phyloP scores from a whole-genome alignment of 2,888 invertebrate genomes.

The Standfussiana lucernea region DNA sequence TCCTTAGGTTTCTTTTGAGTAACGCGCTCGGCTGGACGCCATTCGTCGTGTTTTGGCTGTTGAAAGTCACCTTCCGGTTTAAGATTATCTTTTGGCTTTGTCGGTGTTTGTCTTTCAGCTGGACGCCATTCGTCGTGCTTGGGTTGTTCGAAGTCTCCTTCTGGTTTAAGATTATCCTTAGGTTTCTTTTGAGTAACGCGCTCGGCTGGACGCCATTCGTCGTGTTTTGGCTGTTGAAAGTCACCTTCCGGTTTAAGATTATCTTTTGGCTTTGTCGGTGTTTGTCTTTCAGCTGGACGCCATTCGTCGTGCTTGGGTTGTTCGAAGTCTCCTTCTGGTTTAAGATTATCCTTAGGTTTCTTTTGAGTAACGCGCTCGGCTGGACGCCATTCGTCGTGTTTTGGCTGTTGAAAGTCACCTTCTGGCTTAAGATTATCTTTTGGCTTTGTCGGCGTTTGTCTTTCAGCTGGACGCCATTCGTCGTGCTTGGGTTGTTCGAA shows the following conservation, averaged over 20 bases:
- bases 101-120: conserved; percentile 73
- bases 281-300: conserved; percentile 82
- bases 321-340: conserved; percentile 90
- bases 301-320: conserved; percentile 76
- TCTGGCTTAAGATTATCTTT: conserved; percentile 89
- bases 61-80: conserved; percentile 65
- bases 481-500: conserved; percentile 85
- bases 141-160: conserved; percentile 80
- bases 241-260: conserved; percentile 91
- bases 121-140: conserved; percentile 77
- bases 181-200: conserved; percentile 73
- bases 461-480: conserved; percentile 80
- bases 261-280: conserved; percentile 71
- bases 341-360: conserved; percentile 87
- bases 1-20: conserved; percentile 89
- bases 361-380: too few relatives aligned
- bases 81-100: conserved; percentile 76
- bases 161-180: conserved; percentile 83
- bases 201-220: conserved; percentile 49
- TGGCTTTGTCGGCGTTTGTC: too few relatives aligned
- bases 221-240: conserved; percentile 70
- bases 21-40: conserved; percentile 81
- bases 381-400: conserved; percentile 46
- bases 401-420: conserved; percentile 82
- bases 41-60: conserved; percentile 30